Conservation (phyloP, 2,888 invertebrate genomes). For the Peribatodes rhomboidaria region DNA sequence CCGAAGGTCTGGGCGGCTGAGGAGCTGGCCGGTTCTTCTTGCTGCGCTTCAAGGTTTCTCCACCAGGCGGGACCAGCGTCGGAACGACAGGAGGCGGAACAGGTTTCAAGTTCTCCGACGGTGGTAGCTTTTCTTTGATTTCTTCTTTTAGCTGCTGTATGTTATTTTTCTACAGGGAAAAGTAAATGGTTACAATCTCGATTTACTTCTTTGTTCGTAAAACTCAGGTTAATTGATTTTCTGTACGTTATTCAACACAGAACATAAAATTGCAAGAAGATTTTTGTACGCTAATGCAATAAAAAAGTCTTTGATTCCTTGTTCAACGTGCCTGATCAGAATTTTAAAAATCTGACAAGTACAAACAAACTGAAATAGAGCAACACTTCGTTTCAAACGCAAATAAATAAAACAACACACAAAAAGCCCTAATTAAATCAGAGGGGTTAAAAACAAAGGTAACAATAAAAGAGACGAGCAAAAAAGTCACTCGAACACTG, state of each 20-base stretch:
- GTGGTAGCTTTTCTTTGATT: slow-evolving; percentile 82
- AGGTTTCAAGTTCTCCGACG: slow-evolving; percentile 72
- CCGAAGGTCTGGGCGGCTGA: slow-evolving; percentile 87
- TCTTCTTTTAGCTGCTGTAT: slow-evolving; percentile 90
- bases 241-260: too few relatives aligned
- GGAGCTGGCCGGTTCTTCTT: slow-evolving; percentile 90
- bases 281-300: not conserved
- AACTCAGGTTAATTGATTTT: too few relatives aligned
- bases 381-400: slow-evolving; percentile 37
- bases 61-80: slow-evolving; percentile 74
- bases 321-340: not conserved
- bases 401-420: slow-evolving; percentile 50
- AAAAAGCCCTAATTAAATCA: slow-evolving; percentile 69
- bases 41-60: slow-evolving; percentile 88
- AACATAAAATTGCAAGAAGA: too few relatives aligned
- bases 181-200: not conserved
- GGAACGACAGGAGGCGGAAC: slow-evolving; percentile 79
- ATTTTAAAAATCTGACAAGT: not conserved
- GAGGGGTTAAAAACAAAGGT: slow-evolving; percentile 60
- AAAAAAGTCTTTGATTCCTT: not conserved
- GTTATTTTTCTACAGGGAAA: slow-evolving; percentile 66
- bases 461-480: slow-evolving; percentile 59
- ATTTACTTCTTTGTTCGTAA: not conserved
- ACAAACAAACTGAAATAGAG: slow-evolving; percentile 21
- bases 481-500: slow-evolving; percentile 66